Evolutionary conservation across 1,140 invertebrate species (phyloP).

Genomic region (Orius insidiosus): DNA sequence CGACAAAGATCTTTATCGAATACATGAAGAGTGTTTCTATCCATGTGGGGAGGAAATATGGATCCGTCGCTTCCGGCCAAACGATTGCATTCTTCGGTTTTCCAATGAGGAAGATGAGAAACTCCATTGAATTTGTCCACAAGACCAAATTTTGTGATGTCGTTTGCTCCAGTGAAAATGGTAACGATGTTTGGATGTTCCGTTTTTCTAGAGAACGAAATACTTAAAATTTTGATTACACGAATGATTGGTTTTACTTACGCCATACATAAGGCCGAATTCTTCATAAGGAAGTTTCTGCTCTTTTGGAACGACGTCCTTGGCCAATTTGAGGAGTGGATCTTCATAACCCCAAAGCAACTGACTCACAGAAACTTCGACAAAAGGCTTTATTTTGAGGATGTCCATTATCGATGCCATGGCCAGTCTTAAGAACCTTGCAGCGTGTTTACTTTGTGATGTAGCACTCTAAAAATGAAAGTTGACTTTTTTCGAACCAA

Average conservation of each 20-base stretch:
- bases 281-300: slow-evolving; percentile 80
- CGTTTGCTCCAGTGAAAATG: slow-evolving; percentile 52
- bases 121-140: slow-evolving; percentile 61
- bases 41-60: slow-evolving; percentile 74
- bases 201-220: slow-evolving; percentile 46
- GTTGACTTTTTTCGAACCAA: neutral
- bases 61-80: slow-evolving; percentile 71
- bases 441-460: slow-evolving; percentile 68
- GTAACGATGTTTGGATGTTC: slow-evolving; percentile 55
- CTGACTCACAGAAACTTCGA: slow-evolving; percentile 69
- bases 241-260: slow-evolving; percentile 29
- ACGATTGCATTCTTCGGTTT: slow-evolving; percentile 55
- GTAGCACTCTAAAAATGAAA: slow-evolving; percentile 46
- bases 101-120: slow-evolving; percentile 52
- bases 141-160: slow-evolving; percentile 59
- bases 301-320: slow-evolving; percentile 74
- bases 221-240: neutral
- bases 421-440: slow-evolving; percentile 59
- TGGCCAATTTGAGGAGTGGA: slow-evolving; percentile 67
- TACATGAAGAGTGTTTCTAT: slow-evolving; percentile 49
- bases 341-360: slow-evolving; percentile 90
- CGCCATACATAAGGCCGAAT: slow-evolving; percentile 77
- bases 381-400: slow-evolving; percentile 76
- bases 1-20: slow-evolving; percentile 69
- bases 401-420: slow-evolving; percentile 83